Evolutionary conservation across 2,113 vertebrate species (phyloP).

Genomic region (Nycticebus coucang): DNA sequence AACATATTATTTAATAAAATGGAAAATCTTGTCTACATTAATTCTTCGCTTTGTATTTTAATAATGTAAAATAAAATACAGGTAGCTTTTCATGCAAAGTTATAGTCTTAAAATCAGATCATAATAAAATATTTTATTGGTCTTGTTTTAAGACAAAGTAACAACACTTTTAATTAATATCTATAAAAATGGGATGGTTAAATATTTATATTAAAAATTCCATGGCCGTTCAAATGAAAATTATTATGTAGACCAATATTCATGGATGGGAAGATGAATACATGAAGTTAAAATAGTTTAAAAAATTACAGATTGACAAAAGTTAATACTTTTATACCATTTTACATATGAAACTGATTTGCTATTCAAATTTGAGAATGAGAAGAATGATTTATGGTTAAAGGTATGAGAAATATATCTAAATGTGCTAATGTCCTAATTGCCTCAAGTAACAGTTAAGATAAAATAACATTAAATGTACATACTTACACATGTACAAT

Average conservation of each 20-base stretch:
- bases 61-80: conserved; percentile 51
- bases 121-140: conserved; percentile 19
- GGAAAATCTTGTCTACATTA: background rate
- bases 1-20: conserved; percentile 27
- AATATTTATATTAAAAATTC: conserved; percentile 27
- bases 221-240: background rate
- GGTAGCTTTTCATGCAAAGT: background rate
- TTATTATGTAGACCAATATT: background rate
- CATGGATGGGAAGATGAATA: background rate
- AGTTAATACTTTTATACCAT: conserved; percentile 22
- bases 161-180: conserved; percentile 45
- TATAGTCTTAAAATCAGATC: background rate
- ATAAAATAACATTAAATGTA: background rate
- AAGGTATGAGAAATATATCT: background rate
- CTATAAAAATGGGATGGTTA: background rate
- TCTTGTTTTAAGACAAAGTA: background rate
- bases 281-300: background rate
- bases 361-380: conserved; percentile 3
- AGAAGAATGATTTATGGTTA: background rate
- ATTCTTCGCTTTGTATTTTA: conserved; percentile 2
- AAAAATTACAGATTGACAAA: conserved; percentile 25
- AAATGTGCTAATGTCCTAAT: background rate
- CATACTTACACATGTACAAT: background rate
- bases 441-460: background rate
- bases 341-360: background rate